Base-by-base conservation (phyloP, 2,888 invertebrate genomes). In the Pardosa pseudoannulata region DNA sequence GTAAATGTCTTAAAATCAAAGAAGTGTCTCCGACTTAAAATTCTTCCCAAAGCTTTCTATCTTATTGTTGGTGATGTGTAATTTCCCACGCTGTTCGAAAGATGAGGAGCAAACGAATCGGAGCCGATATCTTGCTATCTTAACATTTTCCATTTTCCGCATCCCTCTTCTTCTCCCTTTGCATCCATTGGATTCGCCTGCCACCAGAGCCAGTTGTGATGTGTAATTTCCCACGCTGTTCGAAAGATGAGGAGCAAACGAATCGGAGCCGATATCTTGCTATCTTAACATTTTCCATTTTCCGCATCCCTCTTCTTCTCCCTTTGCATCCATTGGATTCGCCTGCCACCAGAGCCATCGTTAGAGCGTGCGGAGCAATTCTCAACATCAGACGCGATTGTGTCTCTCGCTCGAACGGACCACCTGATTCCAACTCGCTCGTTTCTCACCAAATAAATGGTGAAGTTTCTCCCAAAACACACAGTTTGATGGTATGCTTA, bases 171-270 rank as follows among this genome's bases (percentile, higher is more conserved):
- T 16, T 46, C 46, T 16, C 46, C 9, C 46, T 16, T 2, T 16
- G 46, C 46, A 46, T 46, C 46, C 46, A 46, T 46, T 46, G 46
- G 46, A 46, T 46, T 46, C 46, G 46, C 46, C 46, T 46, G 46
- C 46, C 16, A 16, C 46, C 36, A 36, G 36, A 36, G 36, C 6
- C 36, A 36, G n/a, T n/a, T n/a, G n/a, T n/a, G n/a, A n/a, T n/a
- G n/a, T n/a, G n/a, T n/a, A n/a, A 36, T 7, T 36, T 36, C 36
- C 36, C 36, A 36, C 36, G 36, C 6, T 36, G 36, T 7, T 36
- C 6, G 6, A 9, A 36, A 36, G 9, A 36, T 9, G 9, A 36
- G 9, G 9, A 36, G 6, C 36, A 9, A 36, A 36, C 36, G 36
- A 5, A 9, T 36, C 9, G 6, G 36, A 36, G 9, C 36, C 5